Conservation (phyloP, 2,113 vertebrate species). For the cat (Felis catus) region DNA sequence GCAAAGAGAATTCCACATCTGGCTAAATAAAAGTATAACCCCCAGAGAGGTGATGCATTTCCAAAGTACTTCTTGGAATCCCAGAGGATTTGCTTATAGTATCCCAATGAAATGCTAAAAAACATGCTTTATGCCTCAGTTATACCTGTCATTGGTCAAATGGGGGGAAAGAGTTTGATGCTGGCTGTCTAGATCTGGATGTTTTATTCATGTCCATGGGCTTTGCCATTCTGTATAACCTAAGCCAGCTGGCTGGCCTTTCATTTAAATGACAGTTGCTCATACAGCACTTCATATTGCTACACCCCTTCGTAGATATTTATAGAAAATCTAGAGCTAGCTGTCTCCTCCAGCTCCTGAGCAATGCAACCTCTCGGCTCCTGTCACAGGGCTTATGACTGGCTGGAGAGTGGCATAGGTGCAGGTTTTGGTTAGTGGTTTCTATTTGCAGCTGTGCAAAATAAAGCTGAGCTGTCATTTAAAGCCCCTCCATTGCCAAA, state of each 20-base stretch:
- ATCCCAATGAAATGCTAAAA: not conserved
- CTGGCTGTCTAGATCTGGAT: constrained; percentile 63
- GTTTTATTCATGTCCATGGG: constrained; percentile 83
- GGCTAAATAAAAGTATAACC: not conserved
- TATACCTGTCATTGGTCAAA: not conserved
- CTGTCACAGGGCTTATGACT: constrained; percentile 7
- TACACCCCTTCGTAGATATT: constrained; percentile 81
- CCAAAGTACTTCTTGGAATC: not conserved
- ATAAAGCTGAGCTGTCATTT: not conserved
- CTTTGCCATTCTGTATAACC: constrained; percentile 79
- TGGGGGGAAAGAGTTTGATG: not conserved
- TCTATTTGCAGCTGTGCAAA: constrained; percentile 44
- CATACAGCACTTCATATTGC: constrained; percentile 72
- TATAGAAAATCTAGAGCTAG: constrained; percentile 81
- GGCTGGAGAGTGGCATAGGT: not conserved
- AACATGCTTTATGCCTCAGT: not conserved
- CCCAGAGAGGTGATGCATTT: not conserved
- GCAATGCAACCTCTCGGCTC: constrained; percentile 76
- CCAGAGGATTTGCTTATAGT: not conserved
- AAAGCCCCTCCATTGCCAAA: not conserved
- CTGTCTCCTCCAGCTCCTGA: constrained; percentile 79
- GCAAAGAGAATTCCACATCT: not conserved
- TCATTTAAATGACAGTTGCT: constrained; percentile 83
- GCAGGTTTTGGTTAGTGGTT: constrained; percentile 36
- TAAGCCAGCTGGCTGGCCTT: constrained; percentile 84